These are phyloP conservation scores for Meloidogyne hapla DNA, from an alignment of 1,140 invertebrate genomes.

Conservation along the genomic window DNA sequence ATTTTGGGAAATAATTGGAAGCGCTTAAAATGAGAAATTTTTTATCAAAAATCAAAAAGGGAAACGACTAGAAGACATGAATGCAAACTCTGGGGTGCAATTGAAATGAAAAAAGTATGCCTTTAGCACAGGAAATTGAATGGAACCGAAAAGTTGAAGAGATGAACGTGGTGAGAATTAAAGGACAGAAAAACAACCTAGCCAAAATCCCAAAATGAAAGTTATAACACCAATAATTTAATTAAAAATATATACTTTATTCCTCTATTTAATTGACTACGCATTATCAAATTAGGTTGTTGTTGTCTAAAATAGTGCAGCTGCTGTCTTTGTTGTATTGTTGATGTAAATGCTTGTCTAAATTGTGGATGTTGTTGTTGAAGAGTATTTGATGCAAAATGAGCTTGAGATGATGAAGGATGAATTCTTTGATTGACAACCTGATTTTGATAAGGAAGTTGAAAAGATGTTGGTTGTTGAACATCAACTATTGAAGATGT, in stretches of 20 bases:
- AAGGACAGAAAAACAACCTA: too few species aligned
- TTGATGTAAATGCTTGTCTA: neutral
- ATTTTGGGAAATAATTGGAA: neutral
- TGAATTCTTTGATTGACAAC: neutral
- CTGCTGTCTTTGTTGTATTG: neutral
- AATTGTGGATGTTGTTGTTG: neutral
- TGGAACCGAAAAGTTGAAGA: too few species aligned
- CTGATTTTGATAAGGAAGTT: neutral
- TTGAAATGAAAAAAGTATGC: too few species aligned
- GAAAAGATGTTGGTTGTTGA: neutral
- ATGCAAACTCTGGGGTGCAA: too few species aligned
- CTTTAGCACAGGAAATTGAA: too few species aligned
- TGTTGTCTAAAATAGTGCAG: neutral
- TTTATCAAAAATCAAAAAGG: neutral
- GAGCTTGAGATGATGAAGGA: neutral
- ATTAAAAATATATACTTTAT: neutral
- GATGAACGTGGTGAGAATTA: too few species aligned
- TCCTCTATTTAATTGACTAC: neutral
- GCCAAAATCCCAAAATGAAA: too few species aligned
- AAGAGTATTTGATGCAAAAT: too few species aligned
- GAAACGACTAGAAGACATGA: too few species aligned
- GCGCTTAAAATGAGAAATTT: neutral
- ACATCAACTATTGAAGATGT: neutral
- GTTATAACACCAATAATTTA: neutral
- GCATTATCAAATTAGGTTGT: neutral